Evolutionary conservation across 2,888 invertebrate genomes (phyloP).

Genomic region (Drosophila maculinotata): DNA sequence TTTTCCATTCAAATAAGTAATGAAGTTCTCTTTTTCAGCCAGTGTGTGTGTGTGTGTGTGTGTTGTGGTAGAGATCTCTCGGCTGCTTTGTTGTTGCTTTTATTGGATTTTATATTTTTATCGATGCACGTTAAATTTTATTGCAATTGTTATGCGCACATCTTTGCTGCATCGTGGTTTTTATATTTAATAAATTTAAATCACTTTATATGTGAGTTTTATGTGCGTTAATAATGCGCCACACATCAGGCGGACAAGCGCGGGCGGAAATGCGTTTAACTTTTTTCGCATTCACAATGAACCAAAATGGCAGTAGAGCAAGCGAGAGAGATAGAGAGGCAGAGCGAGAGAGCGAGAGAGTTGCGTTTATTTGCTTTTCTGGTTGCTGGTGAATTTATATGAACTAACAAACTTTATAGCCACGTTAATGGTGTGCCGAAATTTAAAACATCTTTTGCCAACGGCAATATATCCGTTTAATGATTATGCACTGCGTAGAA

Average conservation of each 20-base stretch:
- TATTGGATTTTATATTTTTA: conserved; percentile 74
- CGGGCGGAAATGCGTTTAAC: conserved; percentile 29
- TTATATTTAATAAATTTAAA: conserved; percentile 80
- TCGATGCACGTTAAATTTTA: conserved; percentile 80
- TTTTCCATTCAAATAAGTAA: conserved; percentile 73
- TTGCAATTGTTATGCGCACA: conserved; percentile 80
- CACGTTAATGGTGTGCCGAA: conserved; percentile 24
- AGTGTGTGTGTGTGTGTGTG: conserved; percentile 5
- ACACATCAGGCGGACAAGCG: not conserved
- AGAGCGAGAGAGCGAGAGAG: not conserved
- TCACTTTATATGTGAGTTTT: conserved; percentile 80
- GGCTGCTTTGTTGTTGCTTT: conserved; percentile 63
- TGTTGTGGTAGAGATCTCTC: conserved; percentile 22
- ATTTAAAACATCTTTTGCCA: conserved; percentile 7
- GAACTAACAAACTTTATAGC: conserved; percentile 41
- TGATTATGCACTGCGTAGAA: not conserved
- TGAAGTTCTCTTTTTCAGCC: conserved; percentile 66
- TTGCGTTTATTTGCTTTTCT: conserved; percentile 38
- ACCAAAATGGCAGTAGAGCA: conserved; percentile 26
- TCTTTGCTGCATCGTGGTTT: conserved; percentile 66
- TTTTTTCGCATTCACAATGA: conserved; percentile 41
- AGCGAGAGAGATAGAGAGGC: not conserved
- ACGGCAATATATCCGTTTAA: not conserved
- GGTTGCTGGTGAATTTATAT: too few species aligned
- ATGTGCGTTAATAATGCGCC: conserved; percentile 78